A percentile compares a stretch with the other conserved stretches of the same genome.
Evolutionary conservation across 1,140 invertebrate genomes (phyloP).

Genomic region (Bombus consobrinus): DNA sequence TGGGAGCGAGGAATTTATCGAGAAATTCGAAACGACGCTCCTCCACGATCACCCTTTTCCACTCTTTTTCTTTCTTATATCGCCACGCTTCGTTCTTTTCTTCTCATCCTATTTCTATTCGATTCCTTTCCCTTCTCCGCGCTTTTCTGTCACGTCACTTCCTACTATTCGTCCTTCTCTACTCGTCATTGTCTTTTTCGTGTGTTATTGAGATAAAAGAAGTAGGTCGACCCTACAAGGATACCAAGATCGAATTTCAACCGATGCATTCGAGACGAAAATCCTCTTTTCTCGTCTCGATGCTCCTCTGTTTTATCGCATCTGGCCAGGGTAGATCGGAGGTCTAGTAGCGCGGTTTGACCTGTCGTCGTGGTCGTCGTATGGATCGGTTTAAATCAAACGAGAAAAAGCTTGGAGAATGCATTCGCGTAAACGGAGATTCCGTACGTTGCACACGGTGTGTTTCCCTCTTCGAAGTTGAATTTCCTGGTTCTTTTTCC

Average conservation of each 20-base stretch:
- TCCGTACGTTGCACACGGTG: neutral
- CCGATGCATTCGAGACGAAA: conserved; percentile 13
- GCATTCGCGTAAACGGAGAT: neutral
- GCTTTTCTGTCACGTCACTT: conserved; percentile 26
- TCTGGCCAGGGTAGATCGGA: neutral
- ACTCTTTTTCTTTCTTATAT: conserved; percentile 4
- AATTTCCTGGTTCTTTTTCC: neutral
- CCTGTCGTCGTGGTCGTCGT: conserved; percentile 11
- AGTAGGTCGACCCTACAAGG: conserved; percentile 30
- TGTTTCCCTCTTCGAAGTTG: neutral
- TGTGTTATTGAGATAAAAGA: neutral
- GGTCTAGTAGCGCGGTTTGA: conserved; percentile 5
- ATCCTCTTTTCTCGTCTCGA: neutral
- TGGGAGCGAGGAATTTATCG: conserved; percentile 69
- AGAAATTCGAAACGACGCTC: conserved; percentile 78
- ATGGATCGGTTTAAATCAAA: neutral
- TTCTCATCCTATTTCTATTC: neutral
- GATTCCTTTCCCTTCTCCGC: neutral
- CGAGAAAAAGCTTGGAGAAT: neutral
- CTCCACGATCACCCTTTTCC: neutral
- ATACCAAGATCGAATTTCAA: conserved; percentile 12
- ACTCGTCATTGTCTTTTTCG: neutral
- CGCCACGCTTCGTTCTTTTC: neutral
- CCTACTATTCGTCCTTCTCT: conserved; percentile 3
- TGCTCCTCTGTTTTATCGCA: neutral